Percentiles rank a stretch among this genome's conserved stretches.
Conservation (phyloP, 2,888 invertebrate species). For the Drosophila nigritarsus region DNA sequence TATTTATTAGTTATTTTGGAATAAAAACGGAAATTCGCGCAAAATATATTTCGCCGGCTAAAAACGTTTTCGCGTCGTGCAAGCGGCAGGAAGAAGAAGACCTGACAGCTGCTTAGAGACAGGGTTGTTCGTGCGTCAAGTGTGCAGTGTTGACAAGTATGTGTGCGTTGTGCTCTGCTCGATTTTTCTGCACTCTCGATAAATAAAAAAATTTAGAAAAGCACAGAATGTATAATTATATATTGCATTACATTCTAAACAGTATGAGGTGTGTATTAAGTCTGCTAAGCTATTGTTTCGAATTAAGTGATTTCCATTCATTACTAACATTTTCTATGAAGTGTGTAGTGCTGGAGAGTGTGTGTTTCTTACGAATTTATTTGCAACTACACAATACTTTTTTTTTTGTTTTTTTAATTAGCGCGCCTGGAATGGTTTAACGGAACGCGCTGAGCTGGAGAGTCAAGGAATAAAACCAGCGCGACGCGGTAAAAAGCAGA, state of each 20-base stretch:
- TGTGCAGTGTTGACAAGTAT: constrained; percentile 19
- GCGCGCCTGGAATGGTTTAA: constrained; percentile 88
- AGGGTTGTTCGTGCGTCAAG: constrained; percentile 9
- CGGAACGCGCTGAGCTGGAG: constrained; percentile 86
- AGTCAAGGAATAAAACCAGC: constrained; percentile 83
- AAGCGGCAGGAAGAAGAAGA: constrained; percentile 37
- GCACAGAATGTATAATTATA: background rate
- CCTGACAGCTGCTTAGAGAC: constrained; percentile 13
- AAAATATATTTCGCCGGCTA: constrained; percentile 54
- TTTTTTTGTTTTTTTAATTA: constrained; percentile 63
- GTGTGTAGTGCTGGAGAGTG: background rate
- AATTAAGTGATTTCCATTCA: background rate
- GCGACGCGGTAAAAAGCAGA: constrained; percentile 71
- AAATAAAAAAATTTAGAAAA: background rate
- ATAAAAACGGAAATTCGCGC: constrained; percentile 28
- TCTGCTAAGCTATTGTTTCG: background rate
- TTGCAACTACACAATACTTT: constrained; percentile 12
- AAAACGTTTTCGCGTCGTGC: constrained; percentile 56
- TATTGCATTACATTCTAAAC: background rate
- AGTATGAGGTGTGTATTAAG: background rate
- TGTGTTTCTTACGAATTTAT: background rate
- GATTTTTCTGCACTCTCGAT: background rate
- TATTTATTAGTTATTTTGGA: constrained; percentile 40
- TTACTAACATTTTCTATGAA: background rate
- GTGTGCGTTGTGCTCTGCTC: background rate